Evolutionary conservation across 2,888 invertebrate species (phyloP).

Genomic region (Ophioninae sp.): DNA sequence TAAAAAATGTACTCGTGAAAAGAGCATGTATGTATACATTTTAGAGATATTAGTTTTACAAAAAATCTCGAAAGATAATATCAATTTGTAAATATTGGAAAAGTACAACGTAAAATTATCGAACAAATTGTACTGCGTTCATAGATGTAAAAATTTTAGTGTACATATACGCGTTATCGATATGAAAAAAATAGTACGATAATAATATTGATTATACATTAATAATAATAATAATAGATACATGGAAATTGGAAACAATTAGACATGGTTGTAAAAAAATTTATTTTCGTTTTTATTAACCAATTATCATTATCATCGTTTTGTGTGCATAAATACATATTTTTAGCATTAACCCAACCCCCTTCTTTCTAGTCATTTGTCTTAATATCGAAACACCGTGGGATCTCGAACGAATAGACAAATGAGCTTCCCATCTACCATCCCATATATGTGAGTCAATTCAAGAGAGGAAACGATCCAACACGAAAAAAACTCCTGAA

Average conservation of each 20-base stretch:
- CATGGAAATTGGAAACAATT: background rate
- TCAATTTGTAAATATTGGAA: background rate
- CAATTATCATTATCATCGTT: background rate
- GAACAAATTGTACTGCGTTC: background rate
- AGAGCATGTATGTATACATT: background rate
- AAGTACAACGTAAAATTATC: background rate
- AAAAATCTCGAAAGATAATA: too few species aligned
- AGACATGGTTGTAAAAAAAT: background rate
- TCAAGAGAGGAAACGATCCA: constrained; percentile 19
- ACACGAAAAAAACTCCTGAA: background rate
- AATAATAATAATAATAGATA: background rate
- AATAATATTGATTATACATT: background rate
- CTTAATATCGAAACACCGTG: constrained; percentile 22
- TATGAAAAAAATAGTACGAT: background rate
- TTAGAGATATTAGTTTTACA: background rate
- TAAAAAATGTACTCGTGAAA: background rate
- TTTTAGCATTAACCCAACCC: background rate
- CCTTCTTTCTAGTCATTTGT: background rate
- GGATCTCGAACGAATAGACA: constrained; percentile 25
- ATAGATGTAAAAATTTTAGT: background rate
- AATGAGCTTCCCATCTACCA: constrained; percentile 11
- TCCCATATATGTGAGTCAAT: constrained; percentile 8
- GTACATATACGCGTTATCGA: background rate
- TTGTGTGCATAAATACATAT: background rate
- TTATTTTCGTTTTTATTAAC: background rate